These are phyloP conservation scores for Aphelenchoides besseyi DNA, from an alignment of 1,140 invertebrate genomes.

Conservation along the genomic window DNA sequence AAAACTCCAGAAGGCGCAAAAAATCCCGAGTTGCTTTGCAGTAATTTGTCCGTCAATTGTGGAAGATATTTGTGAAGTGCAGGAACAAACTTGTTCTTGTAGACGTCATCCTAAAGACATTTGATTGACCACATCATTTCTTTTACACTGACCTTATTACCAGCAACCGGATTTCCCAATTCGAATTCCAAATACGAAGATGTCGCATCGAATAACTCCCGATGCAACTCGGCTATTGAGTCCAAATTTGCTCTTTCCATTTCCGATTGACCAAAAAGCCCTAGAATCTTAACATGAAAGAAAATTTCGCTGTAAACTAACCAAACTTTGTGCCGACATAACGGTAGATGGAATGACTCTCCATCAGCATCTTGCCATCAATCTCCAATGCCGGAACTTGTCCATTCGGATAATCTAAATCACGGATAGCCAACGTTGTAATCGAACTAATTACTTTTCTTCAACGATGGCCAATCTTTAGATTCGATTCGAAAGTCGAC, in stretches of 20 bases:
- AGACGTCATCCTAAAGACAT: not conserved
- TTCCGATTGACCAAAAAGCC: not conserved
- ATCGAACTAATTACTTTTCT: not conserved
- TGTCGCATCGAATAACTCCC: not conserved
- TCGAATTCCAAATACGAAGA: no score
- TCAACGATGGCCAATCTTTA: not conserved
- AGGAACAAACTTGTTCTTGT: not conserved
- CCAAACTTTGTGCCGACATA: not conserved
- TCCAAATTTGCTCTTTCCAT: not conserved
- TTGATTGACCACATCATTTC: no score
- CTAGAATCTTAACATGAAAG: no score
- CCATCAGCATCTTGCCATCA: slow-evolving; percentile 15
- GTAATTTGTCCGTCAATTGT: not conserved
- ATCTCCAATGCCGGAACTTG: slow-evolving; percentile 11
- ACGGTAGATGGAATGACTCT: not conserved
- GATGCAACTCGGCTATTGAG: not conserved
- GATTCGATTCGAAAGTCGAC: slow-evolving; percentile 2
- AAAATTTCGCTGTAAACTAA: no score
- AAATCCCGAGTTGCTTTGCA: not conserved
- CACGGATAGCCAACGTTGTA: not conserved
- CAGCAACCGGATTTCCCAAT: no score
- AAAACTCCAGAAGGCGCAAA: not conserved
- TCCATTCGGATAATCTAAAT: not conserved
- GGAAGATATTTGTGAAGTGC: not conserved
- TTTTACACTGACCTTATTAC: no score